These are phyloP conservation scores for Bagarius yarrelli DNA, from an alignment of 2,113 vertebrate species.

Conservation along the genomic window DNA sequence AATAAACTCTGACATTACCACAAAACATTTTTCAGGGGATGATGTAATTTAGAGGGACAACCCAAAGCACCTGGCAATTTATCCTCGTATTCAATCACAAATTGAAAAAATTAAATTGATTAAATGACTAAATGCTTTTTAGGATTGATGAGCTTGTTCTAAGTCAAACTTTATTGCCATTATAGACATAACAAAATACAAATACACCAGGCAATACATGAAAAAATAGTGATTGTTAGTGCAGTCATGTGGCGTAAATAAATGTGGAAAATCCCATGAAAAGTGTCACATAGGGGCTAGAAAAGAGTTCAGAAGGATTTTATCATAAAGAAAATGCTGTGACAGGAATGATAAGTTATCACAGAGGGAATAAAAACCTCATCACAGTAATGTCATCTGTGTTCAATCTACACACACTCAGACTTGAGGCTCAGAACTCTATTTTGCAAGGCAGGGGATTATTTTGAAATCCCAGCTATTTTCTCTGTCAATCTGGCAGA, in stretches of 20 bases:
- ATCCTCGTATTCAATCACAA: not conserved
- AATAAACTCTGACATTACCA: conserved; percentile 1
- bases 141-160: not conserved
- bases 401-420: conserved; percentile 25
- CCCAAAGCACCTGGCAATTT: not conserved
- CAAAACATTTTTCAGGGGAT: not conserved
- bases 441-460: conserved; percentile 33
- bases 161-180: not conserved
- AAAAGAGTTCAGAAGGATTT: conserved; percentile 30
- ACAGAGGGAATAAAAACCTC: conserved; percentile 3
- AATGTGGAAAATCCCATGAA: conserved; percentile 12
- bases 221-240: not conserved
- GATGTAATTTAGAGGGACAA: conserved; percentile 14
- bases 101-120: not conserved
- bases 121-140: not conserved
- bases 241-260: not conserved
- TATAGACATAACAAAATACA: not conserved
- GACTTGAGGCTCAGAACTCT: conserved; percentile 1
- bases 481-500: not conserved
- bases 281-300: not conserved
- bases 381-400: conserved; percentile 31
- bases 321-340: conserved; percentile 14
- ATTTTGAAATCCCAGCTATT: conserved; percentile 42
- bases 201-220: not conserved
- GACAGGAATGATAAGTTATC: conserved; percentile 30